These are phyloP conservation scores for Mobula hypostoma DNA, from an alignment of 2,113 vertebrate species.

Conservation along the genomic window DNA sequence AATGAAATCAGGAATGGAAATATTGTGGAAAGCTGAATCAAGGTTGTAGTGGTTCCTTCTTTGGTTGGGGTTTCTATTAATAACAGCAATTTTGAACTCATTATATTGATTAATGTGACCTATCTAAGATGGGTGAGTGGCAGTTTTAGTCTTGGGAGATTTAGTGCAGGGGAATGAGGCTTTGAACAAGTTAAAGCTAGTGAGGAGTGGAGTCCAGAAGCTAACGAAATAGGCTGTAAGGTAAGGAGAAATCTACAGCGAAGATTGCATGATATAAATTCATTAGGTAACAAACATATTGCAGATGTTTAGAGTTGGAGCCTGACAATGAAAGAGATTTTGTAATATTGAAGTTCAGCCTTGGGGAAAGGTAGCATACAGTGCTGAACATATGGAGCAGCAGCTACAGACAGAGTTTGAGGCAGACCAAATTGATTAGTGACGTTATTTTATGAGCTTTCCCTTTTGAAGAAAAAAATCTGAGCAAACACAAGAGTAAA, in stretches of 20 bases:
- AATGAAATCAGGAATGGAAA: not conserved
- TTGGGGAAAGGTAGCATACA: not conserved
- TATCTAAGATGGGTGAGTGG: not conserved
- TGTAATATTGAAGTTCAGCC: not conserved
- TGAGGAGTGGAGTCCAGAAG: not conserved
- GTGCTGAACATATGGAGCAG: not conserved
- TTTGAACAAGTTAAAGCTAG: not conserved
- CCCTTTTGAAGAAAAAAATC: not conserved
- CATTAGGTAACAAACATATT: not conserved
- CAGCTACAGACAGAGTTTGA: not conserved
- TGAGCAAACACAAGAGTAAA: not conserved
- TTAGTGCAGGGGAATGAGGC: not conserved
- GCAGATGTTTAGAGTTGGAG: not conserved
- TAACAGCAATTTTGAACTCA: not conserved
- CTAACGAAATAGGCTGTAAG: not conserved
- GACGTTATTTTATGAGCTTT: not conserved
- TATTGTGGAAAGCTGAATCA: not conserved
- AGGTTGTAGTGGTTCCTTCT: not conserved
- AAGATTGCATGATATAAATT: not conserved
- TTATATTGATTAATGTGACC: not conserved
- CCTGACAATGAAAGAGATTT: not conserved
- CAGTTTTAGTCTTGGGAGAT: not conserved
- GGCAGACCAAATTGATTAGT: not conserved
- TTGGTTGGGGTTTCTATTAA: not conserved
- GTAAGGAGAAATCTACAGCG: not conserved